Percentiles rank a stretch among this genome's conserved stretches.
phyloP scores from a whole-genome alignment of 1,140 invertebrate species.

The Maniola jurtina region DNA sequence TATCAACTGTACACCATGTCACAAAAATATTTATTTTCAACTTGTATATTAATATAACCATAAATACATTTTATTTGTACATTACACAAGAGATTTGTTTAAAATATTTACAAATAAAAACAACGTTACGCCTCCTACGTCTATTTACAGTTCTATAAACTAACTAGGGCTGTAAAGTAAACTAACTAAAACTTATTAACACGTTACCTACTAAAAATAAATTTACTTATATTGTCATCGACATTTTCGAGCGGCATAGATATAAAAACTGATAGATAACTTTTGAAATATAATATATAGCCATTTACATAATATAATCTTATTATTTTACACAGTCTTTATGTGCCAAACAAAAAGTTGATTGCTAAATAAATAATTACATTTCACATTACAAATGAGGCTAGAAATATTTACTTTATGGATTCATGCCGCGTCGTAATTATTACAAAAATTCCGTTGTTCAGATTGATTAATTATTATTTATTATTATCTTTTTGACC shows the following conservation, averaged over 20 bases:
- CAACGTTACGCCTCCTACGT: constrained; percentile 52
- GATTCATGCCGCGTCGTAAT: too few relatives aligned
- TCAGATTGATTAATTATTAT: too few relatives aligned
- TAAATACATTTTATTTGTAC: constrained; percentile 75
- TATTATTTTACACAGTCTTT: too few relatives aligned
- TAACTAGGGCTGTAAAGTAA: constrained; percentile 63
- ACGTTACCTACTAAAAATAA: constrained; percentile 5
- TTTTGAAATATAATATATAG: too few relatives aligned
- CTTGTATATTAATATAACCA: constrained; percentile 63
- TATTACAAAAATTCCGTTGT: too few relatives aligned
- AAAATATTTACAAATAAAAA: constrained; percentile 72
- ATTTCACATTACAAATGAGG: too few relatives aligned
- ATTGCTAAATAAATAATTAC: too few relatives aligned
- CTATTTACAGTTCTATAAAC: constrained; percentile 51
- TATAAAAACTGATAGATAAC: not conserved
- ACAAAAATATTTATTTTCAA: constrained; percentile 72
- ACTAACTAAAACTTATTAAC: constrained; percentile 40
- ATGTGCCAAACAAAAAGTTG: too few relatives aligned
- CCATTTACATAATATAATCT: not conserved
- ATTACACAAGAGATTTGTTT: constrained; percentile 65
- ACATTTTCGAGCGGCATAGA: not conserved
- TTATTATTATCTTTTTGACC: too few relatives aligned
- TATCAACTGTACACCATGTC: constrained; percentile 66
- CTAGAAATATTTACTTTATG: too few relatives aligned
- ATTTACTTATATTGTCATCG: constrained; percentile 7